Evolutionary conservation across 2,113 vertebrate species (phyloP).

Genomic region (Calonectris borealis): DNA sequence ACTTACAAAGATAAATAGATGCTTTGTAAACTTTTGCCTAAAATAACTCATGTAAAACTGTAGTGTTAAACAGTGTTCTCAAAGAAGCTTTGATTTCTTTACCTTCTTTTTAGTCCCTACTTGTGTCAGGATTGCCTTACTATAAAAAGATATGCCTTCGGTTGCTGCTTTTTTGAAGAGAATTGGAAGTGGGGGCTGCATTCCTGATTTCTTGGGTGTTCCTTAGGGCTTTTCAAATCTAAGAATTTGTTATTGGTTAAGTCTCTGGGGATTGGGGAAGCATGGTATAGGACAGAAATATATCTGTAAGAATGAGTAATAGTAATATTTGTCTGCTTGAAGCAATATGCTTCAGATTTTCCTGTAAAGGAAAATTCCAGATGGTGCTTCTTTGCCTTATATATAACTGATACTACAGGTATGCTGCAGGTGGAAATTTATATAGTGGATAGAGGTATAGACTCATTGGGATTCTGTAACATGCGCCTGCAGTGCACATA

Average conservation of each 20-base stretch:
- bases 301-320: not conserved
- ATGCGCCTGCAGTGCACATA: not conserved
- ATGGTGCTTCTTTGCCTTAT: not conserved
- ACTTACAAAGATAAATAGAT: constrained; percentile 42
- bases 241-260: not conserved
- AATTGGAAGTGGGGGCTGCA: not conserved
- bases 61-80: constrained; percentile 16
- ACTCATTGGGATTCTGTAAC: not conserved
- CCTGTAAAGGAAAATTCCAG: not conserved
- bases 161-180: not conserved
- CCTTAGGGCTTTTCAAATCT: not conserved
- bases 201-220: constrained; percentile 21
- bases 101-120: constrained; percentile 1
- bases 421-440: not conserved
- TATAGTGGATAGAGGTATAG: not conserved
- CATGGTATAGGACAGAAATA: not conserved
- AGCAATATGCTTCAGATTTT: not conserved
- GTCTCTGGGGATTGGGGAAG: not conserved
- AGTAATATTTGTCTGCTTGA: not conserved
- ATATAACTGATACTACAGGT: not conserved
- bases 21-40: constrained; percentile 44
- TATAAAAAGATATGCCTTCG: not conserved
- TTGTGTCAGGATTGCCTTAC: constrained; percentile 11
- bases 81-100: constrained; percentile 55
- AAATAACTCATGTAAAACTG: constrained; percentile 31